These are phyloP conservation scores for Coluber constrictor DNA, from an alignment of 2,797 vertebrate genomes.

Conservation along the genomic window DNA sequence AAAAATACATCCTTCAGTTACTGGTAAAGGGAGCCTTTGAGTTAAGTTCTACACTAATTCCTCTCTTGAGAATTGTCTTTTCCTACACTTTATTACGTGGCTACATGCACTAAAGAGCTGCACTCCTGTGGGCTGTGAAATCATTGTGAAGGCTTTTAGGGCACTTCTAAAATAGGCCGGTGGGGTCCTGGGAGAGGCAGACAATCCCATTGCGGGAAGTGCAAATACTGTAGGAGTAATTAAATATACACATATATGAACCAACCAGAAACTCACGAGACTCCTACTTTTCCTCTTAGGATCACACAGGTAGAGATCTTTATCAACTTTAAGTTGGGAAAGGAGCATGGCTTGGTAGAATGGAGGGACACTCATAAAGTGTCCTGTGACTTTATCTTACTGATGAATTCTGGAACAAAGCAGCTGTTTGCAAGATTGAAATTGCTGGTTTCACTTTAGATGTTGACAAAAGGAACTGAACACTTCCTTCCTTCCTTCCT, in stretches of 20 bases:
- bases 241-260: neutral
- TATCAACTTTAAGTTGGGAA: neutral
- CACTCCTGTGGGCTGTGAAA: conserved; percentile 14
- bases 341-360: neutral
- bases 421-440: neutral
- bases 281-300: neutral
- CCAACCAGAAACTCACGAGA: neutral
- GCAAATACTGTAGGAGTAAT: neutral
- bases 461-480: neutral
- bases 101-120: neutral
- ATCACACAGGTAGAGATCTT: neutral
- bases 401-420: neutral
- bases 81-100: neutral
- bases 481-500: neutral
- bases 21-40: neutral
- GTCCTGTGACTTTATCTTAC: neutral
- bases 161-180: conserved; percentile 43
- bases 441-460: neutral
- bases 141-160: conserved; percentile 53
- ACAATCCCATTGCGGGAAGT: neutral
- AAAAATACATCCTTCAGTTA: neutral
- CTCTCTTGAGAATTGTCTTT: neutral
- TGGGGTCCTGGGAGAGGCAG: neutral
- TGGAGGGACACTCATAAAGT: too few species aligned
- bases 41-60: neutral